A percentile compares a stretch with the other conserved stretches of the same genome.
Conservation (phyloP, 2,797 vertebrate species). For the Karalla daura region DNA sequence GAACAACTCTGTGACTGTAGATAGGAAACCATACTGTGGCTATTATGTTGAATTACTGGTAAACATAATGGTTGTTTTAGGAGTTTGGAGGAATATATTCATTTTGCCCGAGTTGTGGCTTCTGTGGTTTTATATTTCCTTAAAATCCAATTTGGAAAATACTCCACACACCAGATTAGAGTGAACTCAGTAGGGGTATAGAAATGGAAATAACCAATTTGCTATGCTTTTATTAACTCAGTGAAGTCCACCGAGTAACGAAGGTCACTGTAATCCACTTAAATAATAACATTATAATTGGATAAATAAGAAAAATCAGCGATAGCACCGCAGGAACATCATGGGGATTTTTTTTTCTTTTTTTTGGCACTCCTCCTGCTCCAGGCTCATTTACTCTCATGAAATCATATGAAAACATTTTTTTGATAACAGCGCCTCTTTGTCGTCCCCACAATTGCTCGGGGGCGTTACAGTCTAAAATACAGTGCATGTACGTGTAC, state of each 20-base stretch:
- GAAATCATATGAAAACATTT: not conserved
- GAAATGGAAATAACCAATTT: not conserved
- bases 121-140: too few relatives aligned
- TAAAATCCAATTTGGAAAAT: too few relatives aligned
- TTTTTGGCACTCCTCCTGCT: too few relatives aligned
- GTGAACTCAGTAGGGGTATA: not conserved
- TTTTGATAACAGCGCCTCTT: not conserved
- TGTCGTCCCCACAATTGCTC: not conserved
- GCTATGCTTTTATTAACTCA: constrained; percentile 25
- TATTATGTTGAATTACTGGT: too few relatives aligned
- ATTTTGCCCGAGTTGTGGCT: too few relatives aligned
- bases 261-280: constrained; percentile 22
- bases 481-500: not conserved
- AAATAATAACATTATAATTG: constrained; percentile 29
- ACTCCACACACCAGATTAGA: too few relatives aligned
- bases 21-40: too few relatives aligned
- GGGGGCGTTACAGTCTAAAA: not conserved
- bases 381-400: not conserved
- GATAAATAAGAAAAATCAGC: constrained; percentile 7
- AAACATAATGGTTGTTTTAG: too few relatives aligned
- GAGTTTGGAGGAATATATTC: too few relatives aligned
- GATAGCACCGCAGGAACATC: not conserved
- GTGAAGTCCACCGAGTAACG: not conserved
- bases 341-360: not conserved
- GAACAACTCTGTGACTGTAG: too few relatives aligned